These are phyloP conservation scores for Planiliza haematocheilus DNA, from an alignment of 2,113 vertebrate species.

Conservation along the genomic window DNA sequence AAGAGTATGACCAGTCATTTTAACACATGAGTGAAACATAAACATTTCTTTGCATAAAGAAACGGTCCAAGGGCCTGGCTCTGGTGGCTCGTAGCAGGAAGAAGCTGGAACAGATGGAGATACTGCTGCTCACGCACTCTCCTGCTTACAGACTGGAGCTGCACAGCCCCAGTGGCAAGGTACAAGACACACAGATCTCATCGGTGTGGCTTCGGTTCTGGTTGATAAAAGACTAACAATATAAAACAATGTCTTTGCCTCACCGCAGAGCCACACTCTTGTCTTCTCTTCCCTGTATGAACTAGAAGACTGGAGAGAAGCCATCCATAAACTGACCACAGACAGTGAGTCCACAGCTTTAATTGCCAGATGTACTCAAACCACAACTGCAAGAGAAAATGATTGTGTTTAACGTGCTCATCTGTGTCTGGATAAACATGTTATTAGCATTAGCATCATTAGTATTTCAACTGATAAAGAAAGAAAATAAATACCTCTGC, in stretches of 20 bases:
- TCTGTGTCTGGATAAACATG: too few species aligned
- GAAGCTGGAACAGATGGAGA: constrained; percentile 82
- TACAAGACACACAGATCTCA: constrained; percentile 18
- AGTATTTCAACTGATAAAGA: too few species aligned
- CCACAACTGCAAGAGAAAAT: too few species aligned
- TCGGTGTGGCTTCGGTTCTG: not conserved
- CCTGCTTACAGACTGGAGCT: constrained; percentile 77
- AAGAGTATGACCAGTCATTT: not conserved
- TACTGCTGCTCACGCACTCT: constrained; percentile 74
- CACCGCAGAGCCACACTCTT: constrained; percentile 76
- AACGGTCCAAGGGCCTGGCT: constrained; percentile 30
- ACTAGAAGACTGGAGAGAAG: constrained; percentile 81
- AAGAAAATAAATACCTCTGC: too few species aligned
- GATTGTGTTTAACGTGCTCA: too few species aligned
- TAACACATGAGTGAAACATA: not conserved
- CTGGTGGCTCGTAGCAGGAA: constrained; percentile 63
- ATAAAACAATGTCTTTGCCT: not conserved
- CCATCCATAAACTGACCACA: constrained; percentile 73
- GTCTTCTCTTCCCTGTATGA: constrained; percentile 77
- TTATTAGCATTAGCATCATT: too few species aligned
- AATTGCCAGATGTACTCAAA: too few species aligned
- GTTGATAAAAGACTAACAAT: not conserved
- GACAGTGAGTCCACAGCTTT: constrained; percentile 71
- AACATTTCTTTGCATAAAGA: constrained; percentile 62
- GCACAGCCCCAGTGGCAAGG: constrained; percentile 81